phyloP scores from a whole-genome alignment of 2,113 vertebrate genomes.

The Rhinopomastus cyanomelas region DNA sequence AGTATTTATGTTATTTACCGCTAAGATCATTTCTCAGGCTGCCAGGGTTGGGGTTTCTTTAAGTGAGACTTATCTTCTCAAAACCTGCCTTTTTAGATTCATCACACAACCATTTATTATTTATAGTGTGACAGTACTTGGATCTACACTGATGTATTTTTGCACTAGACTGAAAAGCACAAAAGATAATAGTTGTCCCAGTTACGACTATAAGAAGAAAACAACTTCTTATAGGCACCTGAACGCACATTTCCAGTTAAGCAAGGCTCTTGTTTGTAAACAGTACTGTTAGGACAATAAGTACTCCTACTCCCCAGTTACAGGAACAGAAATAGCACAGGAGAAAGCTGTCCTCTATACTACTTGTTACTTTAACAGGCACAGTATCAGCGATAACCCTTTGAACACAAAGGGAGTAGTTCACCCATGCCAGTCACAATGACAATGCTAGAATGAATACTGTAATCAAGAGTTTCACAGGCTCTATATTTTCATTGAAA shows the following conservation, averaged over 20 bases:
- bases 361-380: neutral
- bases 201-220: neutral
- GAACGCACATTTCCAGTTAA: neutral
- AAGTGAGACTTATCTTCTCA: neutral
- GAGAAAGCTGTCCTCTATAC: neutral
- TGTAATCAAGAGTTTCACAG: neutral
- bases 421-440: neutral
- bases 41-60: neutral
- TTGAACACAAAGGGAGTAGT: neutral
- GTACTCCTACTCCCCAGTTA: neutral
- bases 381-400: neutral
- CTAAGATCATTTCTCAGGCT: conserved; percentile 25
- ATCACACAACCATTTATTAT: conserved; percentile 27
- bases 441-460: neutral
- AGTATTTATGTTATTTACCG: conserved; percentile 48
- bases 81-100: neutral
- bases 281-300: neutral
- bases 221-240: neutral
- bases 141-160: neutral
- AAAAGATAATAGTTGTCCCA: conserved; percentile 2
- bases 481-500: neutral
- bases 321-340: neutral
- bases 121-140: conserved; percentile 1
- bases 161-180: neutral
- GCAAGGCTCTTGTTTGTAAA: neutral